Evolutionary conservation across 92 coral and sea anemone genomes (phyloP), one percentile per base, ranked within the genome.

Genomic region (Diadumene lineata): DNA sequence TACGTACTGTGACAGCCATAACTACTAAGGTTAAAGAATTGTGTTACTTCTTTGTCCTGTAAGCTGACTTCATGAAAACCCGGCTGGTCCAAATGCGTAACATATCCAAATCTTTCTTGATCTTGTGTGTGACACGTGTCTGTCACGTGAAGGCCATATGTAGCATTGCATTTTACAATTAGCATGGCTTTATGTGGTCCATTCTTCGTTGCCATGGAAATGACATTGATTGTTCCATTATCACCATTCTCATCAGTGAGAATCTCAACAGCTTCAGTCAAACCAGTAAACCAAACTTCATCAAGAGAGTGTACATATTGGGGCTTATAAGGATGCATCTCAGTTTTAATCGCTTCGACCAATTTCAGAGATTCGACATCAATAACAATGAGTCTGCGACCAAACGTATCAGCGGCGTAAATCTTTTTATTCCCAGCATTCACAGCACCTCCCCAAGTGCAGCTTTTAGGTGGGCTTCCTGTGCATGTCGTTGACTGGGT

Each of bases 401-500:
- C 89, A 31, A 64, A 56, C 0, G 79, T 70, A 46, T 88, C 92
- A 29, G 86, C 92, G 19, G 76, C 92, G 50, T 75, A 88, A 19
- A 88, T 68, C 72, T 68, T 43, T 31, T 75, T 64, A 31, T 60
- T 64, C 31, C 80, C 84, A 27, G 82, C 86, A 64, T 62, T 79
- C 46, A 79, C 89, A 0, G 92, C 89, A 0, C 86, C 86, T 17
- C 92, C 89, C 92, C 92, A 88, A 70, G 74, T 84, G 6, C 92
- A 88, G 23, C 79, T 19, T 18, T 73, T 75, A 58, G 61, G 66
- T 73, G 72, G 78, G 67, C 69, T 74, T 25, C 70, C 50, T 24
- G 92, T 83, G 55, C 92, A 88, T 29, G 84, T 78, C 48, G 81
- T 51, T 23, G 88, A 74, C 16, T 32, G 11, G 1, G 83, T 64